Percentiles rank a stretch among this genome's conserved stretches.
These are phyloP conservation scores for Seira sanloemensis DNA, from an alignment of 2,888 invertebrate genomes.

Conservation along the genomic window DNA sequence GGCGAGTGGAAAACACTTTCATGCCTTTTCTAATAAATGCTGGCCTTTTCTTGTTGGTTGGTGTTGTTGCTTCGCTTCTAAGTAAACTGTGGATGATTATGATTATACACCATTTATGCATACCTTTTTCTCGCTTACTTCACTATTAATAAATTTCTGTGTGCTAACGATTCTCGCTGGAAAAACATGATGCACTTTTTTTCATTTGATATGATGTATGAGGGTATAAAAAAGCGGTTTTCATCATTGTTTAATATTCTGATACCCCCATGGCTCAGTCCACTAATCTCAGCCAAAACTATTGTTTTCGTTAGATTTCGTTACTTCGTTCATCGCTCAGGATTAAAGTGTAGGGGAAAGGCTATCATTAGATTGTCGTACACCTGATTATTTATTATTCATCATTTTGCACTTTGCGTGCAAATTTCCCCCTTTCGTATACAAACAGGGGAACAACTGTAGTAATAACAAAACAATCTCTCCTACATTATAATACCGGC, in stretches of 20 bases:
- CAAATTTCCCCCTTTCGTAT: slow-evolving; percentile 54
- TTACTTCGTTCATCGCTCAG: slow-evolving; percentile 33
- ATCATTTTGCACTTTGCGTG: slow-evolving; percentile 72
- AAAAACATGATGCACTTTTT: slow-evolving; percentile 1
- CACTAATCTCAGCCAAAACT: neutral
- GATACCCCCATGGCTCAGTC: neutral
- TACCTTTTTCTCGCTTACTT: neutral
- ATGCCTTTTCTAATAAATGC: neutral
- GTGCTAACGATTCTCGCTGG: neutral
- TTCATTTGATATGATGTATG: neutral
- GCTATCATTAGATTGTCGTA: slow-evolving; percentile 71
- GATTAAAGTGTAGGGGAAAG: slow-evolving; percentile 56
- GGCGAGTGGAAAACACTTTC: slow-evolving; percentile 3
- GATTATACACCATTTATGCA: neutral
- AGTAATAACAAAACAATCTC: neutral
- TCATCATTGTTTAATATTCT: neutral
- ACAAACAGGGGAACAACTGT: slow-evolving; percentile 1
- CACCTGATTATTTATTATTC: slow-evolving; percentile 71
- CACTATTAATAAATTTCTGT: slow-evolving; percentile 48
- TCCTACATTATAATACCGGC: slow-evolving; percentile 6
- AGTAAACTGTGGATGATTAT: neutral
- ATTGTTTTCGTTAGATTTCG: slow-evolving; percentile 6
- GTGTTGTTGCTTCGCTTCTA: neutral
- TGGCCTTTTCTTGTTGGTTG: neutral
- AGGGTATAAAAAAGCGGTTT: slow-evolving; percentile 42